Evolutionary conservation across 2,797 vertebrate species (phyloP), one percentile per base, ranked within the genome.

Genomic region (Hydrocynus forskahlii): DNA sequence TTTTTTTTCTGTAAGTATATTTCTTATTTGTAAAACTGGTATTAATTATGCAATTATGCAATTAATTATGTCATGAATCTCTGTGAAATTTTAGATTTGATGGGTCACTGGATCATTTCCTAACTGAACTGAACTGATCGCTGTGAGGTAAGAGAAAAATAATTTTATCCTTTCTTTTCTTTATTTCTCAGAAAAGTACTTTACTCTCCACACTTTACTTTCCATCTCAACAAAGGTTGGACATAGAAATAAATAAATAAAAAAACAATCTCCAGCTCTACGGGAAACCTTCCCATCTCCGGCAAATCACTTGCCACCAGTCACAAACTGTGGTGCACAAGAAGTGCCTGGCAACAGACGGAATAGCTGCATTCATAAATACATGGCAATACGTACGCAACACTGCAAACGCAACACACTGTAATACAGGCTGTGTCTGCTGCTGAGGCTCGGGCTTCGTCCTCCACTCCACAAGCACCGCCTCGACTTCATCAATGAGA

Each of bases 241-340:
- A 63, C 16, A 48, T 29, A 66, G 50, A 40, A 57, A 25, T n/a
- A 69, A 73, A 54, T 1, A 68, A 35, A 77, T 8, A 43, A 66
- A 72, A 9, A 66, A 59, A 1, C 43, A 76, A 79, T 55, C 25
- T 29, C 0, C 5, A 43, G 45, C 64, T 55, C 43, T 76, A 72
- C 59, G 5, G 66, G 45, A 83, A 77, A 83, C 25, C 35, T 60
- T 40, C 5, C 63, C 19, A 71, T 73, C 35, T 68, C 66, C 50
- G 62, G 57, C 78, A 78, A 81, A 81, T 57, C 21, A 19, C 67
- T 54, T 71, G 69, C 74, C 68, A 80, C 67, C 59, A 78, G 73
- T 72, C 67, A 13, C 71, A 69, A 83, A 62, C 76, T 69, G 45
- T 19, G 59, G 64, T 17, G 25, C 70, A 57, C 66, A 66, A 17